These are phyloP conservation scores for Rhyacophila brunnea DNA, from an alignment of 1,140 invertebrate species.

Conservation along the genomic window DNA sequence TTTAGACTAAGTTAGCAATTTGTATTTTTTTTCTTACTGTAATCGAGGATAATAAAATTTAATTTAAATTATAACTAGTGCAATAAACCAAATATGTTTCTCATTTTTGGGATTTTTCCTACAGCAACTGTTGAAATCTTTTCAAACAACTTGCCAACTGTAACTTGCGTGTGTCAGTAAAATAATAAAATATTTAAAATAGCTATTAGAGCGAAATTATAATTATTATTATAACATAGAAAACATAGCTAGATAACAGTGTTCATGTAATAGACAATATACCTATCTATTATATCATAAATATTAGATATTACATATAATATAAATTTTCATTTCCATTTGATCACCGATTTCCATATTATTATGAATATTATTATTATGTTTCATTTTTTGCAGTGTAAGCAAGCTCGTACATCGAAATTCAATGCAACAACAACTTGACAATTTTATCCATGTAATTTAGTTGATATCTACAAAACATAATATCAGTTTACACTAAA, in stretches of 20 bases:
- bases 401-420: no score
- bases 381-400: no score
- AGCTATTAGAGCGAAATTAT: no score
- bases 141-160: conserved; percentile 29
- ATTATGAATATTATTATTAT: no score
- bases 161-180: conserved; percentile 25
- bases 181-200: neutral
- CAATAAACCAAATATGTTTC: conserved; percentile 34
- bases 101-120: conserved; percentile 25
- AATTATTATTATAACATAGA: neutral
- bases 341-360: no score
- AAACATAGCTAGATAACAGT: neutral
- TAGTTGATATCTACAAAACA: no score
- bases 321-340: no score
- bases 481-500: no score
- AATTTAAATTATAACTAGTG: conserved; percentile 18
- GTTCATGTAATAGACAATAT: conserved; percentile 5
- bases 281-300: neutral
- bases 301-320: neutral
- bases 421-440: no score
- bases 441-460: no score
- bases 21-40: no score
- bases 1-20: neutral
- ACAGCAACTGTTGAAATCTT: conserved; percentile 8
- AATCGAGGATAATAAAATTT: neutral